phyloP scores from a whole-genome alignment of 2,888 invertebrate genomes.

The Sepioteuthis lessoniana region DNA sequence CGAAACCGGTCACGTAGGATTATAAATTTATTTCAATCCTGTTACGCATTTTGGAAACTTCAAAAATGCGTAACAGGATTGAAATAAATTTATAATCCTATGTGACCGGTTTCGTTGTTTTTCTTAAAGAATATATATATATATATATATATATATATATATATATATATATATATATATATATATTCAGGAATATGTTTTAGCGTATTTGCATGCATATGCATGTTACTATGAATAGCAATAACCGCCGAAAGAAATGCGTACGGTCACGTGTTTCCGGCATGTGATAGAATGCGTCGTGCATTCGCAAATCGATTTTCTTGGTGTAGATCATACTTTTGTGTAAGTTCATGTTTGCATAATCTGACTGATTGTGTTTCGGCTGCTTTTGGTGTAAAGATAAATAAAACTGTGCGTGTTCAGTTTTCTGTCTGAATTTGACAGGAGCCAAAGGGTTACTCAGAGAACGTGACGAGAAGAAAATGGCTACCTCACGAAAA shows the following conservation, averaged over 20 bases:
- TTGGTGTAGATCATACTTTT: background rate
- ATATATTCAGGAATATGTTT: no score
- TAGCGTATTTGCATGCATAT: no score
- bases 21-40: no score
- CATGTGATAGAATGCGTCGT: background rate
- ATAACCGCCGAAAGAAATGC: background rate
- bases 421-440: background rate
- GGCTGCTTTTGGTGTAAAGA: background rate
- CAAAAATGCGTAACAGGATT: no score
- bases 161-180: no score
- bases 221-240: no score
- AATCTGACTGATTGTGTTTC: background rate
- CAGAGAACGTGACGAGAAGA: background rate
- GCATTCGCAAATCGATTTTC: background rate
- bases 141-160: no score
- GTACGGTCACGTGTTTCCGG: background rate
- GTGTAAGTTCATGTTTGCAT: background rate
- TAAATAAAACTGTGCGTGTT: background rate
- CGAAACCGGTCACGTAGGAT: no score
- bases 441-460: background rate
- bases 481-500: background rate
- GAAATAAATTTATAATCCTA: no score
- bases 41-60: no score
- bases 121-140: no score
- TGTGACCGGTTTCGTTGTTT: no score